These are phyloP conservation scores for Corythornis vintsioides DNA, from an alignment of 2,113 vertebrate genomes.

Conservation along the genomic window DNA sequence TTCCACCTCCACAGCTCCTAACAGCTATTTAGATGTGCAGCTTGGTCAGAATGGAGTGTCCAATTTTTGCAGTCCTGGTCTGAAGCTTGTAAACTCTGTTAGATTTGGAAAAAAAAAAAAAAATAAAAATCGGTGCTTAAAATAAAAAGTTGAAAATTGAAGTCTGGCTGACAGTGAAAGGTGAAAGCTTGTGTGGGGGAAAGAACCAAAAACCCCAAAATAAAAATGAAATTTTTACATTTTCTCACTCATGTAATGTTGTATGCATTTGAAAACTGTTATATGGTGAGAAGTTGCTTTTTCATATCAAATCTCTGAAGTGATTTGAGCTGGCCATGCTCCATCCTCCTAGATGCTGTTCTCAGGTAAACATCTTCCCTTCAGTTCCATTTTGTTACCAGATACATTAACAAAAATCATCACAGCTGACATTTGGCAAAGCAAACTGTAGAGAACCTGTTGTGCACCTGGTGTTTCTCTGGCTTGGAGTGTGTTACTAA, in stretches of 20 bases:
- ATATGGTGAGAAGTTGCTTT: neutral
- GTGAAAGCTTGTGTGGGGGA: neutral
- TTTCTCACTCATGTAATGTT: neutral
- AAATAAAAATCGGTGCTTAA: neutral
- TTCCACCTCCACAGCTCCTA: neutral
- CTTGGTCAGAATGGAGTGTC: neutral
- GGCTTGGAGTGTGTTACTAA: rapidly evolving
- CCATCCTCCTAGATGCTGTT: neutral
- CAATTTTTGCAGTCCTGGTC: neutral
- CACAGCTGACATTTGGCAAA: neutral
- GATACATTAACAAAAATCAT: neutral
- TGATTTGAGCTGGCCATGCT: neutral
- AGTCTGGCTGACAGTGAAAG: neutral
- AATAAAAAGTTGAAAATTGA: neutral
- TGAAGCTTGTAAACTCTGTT: neutral
- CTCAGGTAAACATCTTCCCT: neutral
- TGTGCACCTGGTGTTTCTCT: neutral
- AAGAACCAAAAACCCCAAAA: neutral
- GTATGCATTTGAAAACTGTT: neutral
- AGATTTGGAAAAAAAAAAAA: neutral
- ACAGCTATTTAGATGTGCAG: neutral
- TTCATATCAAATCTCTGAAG: neutral
- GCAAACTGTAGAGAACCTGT: neutral
- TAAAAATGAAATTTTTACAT: neutral
- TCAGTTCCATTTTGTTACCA: neutral